Base-by-base conservation (phyloP, 2,888 invertebrate genomes). In the Sarcophaga carnaria region DNA sequence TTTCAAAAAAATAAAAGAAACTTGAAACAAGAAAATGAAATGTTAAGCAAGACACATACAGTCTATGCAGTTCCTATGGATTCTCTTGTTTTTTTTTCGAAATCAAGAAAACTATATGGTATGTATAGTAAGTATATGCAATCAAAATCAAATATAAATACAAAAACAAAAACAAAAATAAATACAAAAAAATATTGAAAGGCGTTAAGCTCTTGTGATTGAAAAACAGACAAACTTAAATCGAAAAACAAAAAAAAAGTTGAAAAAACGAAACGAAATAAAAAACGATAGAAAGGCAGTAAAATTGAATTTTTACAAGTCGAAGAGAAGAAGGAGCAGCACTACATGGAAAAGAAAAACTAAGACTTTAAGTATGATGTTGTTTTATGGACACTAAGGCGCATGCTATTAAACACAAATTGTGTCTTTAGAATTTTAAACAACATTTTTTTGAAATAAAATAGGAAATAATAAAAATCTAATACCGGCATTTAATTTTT, bases 181-280 rank as follows among this genome's bases (percentile, higher is more conserved):
- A n/a, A n/a, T n/a, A n/a, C n/a, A n/a, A 8, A 37, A 10, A 37
- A 37, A 70, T 75, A 78, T 47, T 20, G 69, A 81, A 81, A 85
- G 77, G 72, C 85, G 74, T 81, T 81, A 85, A 85, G 81, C 85
- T 81, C 69, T 75, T 85, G 62, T 81, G 85, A 76, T 80, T 80
- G 80, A 85, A 85, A 80, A 85, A 80, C 72, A 80, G 85, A 85
- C 76, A 80, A 72, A 85, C 81, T 81, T 74, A 85, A 85, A 74
- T 77, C 74, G 72, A 80, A 81, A 72, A 37, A 20, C 60, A 17
- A 67, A 80, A 72, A 76, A 22, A 22, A 22, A 1, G 22, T 22
- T 22, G 22, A 22, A 1, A 22, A 22, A 22, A 22, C 22, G n/a
- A 59, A 66, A 79, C 64, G 45, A 72, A 71, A 72, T 72, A 37